Evolutionary conservation across 2,113 vertebrate genomes (phyloP).

Genomic region (Plestiodon gilberti): DNA sequence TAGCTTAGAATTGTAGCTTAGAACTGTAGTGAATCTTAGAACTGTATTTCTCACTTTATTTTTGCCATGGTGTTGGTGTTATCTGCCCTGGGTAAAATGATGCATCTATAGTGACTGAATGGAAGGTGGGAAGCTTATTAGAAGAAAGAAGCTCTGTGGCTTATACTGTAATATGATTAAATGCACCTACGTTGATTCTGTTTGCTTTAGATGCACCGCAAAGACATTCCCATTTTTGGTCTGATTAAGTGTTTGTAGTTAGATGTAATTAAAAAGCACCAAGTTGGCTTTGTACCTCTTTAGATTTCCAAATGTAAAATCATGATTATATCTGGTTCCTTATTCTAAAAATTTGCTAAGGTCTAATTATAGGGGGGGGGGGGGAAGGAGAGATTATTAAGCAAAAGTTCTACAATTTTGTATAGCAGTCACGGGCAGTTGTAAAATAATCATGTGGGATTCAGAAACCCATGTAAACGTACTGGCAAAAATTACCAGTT

Average conservation of each 20-base stretch:
- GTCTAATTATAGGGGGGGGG: too few relatives aligned
- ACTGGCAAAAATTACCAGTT: not conserved
- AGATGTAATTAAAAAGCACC: not conserved
- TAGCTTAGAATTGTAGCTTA: too few relatives aligned
- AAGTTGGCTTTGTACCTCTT: not conserved
- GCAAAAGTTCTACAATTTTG: not conserved
- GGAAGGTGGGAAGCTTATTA: not conserved
- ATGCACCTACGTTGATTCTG: too few relatives aligned
- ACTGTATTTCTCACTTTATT: not conserved
- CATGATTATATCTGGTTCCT: not conserved
- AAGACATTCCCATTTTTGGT: not conserved
- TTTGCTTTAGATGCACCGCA: not conserved
- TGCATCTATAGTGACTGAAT: too few relatives aligned
- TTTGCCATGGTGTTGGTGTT: not conserved
- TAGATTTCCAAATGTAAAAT: conserved; percentile 3
- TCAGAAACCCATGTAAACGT: not conserved
- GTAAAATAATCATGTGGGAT: not conserved
- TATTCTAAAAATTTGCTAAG: not conserved
- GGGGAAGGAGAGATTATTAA: not conserved
- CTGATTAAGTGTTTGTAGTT: not conserved
- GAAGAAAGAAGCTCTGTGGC: not conserved
- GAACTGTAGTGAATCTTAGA: too few relatives aligned
- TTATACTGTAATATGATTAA: not conserved
- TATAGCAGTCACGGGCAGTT: not conserved
- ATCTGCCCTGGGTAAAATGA: not conserved